Evolutionary conservation across 2,888 invertebrate species (phyloP), one percentile per base, ranked within the genome.

Genomic region (Sarcophaga variegata): DNA sequence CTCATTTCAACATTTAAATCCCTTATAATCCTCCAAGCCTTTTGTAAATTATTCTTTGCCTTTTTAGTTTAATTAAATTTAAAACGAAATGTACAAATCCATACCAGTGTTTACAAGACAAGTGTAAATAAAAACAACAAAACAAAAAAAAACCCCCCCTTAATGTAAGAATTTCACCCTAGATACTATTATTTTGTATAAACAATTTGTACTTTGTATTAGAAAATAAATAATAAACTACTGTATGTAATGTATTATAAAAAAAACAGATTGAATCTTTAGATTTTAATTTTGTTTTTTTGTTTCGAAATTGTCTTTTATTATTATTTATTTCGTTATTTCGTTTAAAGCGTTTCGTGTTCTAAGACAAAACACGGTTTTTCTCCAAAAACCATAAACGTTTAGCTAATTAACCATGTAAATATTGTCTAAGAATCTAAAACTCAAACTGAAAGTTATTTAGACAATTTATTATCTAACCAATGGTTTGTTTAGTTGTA

Each of bases 11-110:
- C 17, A 20, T 2, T 14, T 12, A 20, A 59, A 59, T 20, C 54
- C 47, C 59, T 64, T 47, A 4, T 69, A 80, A 80, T 77, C 71
- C 76, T 62, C 81, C 67, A 63, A 84, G 83, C 87, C 84, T 87
- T 84, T 84, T 84, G 84, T 87, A 84, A 87, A 84, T 82, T 87
- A 79, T 76, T 82, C 45, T 84, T 82, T 87, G 84, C 87, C 81
- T 87, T 87, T 86, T 87, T 82, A 87, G 87, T 87, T 87, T 84
- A 87, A 79, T 72, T 82, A 71, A 67, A 66, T 75, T 70, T 75
- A 70, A 75, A 85, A 71, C 63, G 47, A 82, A 84, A 79, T 87
- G 87, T 87, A 81, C 83, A 84, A 84, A 87, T 63, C 62, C 66
- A 80, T 37, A 80, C 71, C 62, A 78, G 49, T 83, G 78, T 83